These are phyloP conservation scores for Nycticryphes semicollaris DNA, from an alignment of 2,113 vertebrate species.

Conservation along the genomic window DNA sequence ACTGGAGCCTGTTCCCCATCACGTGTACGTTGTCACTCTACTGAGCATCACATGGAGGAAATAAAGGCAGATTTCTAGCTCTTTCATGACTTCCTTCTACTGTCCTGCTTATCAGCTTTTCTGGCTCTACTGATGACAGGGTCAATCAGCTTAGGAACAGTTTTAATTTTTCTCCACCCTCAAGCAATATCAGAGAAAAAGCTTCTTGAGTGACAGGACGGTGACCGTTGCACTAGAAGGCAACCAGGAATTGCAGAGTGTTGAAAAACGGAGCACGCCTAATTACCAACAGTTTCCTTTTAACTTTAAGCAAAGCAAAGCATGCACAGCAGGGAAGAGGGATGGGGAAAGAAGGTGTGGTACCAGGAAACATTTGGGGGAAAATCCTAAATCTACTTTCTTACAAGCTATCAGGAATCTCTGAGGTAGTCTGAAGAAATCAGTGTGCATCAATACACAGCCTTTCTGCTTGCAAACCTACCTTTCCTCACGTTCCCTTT, in stretches of 20 bases:
- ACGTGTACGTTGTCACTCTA: background rate
- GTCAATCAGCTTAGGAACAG: background rate
- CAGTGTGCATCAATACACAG: background rate
- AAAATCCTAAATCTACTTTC: conserved; percentile 25
- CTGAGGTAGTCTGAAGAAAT: background rate
- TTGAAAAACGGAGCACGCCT: background rate
- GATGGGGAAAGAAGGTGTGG: background rate
- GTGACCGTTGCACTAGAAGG: background rate
- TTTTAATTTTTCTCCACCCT: background rate
- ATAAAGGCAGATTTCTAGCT: background rate
- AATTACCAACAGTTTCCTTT: background rate
- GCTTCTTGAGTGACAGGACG: background rate
- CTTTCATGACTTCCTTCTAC: background rate
- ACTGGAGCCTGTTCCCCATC: background rate
- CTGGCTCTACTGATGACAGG: background rate
- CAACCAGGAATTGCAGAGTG: background rate
- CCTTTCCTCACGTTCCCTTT: conserved; percentile 91
- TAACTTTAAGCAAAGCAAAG: background rate
- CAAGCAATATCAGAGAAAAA: background rate
- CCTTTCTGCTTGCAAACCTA: conserved; percentile 55
- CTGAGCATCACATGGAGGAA: background rate
- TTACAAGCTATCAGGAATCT: background rate
- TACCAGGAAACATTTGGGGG: conserved; percentile 19
- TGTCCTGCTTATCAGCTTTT: background rate
- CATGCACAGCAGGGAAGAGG: background rate